Base-by-base conservation (phyloP, 2,888 invertebrate genomes). In the Cenopis cana region DNA sequence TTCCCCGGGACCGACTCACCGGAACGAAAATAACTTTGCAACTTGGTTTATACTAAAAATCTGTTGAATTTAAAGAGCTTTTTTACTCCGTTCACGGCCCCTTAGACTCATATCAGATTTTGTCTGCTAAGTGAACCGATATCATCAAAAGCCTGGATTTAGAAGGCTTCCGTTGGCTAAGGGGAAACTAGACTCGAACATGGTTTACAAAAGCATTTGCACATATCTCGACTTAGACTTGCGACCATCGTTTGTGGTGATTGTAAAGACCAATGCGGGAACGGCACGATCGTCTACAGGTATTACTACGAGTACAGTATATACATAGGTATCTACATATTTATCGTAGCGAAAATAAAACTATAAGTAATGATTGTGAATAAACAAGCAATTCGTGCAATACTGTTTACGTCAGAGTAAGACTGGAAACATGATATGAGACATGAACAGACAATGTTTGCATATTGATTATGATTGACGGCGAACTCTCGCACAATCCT, bases 381-480 rank as follows among this genome's bases (percentile, higher is more conserved):
- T 64, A 64, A 54, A 18, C 24, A n/a, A 52, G 12, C 36, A 14
- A 36, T 36, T 62, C 52, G 50, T 29, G 38, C 24, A 41, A 55
- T 49, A 18, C 36, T 56, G 11, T 49, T 14, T 29, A 33, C 65
- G 52, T 41, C 36, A 55, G 56, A 54, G 52, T 24, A 24, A 1
- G 24, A 73, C 76, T 74, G 77, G 81, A 77, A 82, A 82, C 74
- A 74, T 75, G 80, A 81, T 80, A 38, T 33, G 24, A 33, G n/a
- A 56, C 56, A 73, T 73, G 77, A 80, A 81, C 75, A 80, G 80
- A 82, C 76, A 80, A 79, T 83, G 81, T 82, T 76, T 73, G 73
- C 76, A 72, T 66, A 46, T 74, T 80, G 75, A 81, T 79, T 75
- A 72, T 64, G 74, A 74, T 75, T 78, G 77, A 76, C 77, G 69